phyloP scores from a whole-genome alignment of 2,113 vertebrate genomes.

The Strix aluco region DNA sequence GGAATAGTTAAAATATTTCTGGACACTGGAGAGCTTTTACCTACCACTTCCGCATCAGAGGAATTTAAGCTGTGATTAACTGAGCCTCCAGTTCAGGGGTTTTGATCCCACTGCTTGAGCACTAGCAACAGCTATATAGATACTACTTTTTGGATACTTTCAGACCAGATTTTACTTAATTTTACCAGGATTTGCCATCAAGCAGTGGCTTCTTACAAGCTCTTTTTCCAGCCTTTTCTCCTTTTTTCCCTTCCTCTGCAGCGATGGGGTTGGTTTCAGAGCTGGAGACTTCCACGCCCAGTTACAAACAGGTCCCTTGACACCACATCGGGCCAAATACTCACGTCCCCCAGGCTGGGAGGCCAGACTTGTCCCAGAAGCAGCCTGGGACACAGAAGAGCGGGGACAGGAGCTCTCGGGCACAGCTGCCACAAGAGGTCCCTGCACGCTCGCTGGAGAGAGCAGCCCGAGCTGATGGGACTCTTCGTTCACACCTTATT shows the following conservation, averaged over 20 bases:
- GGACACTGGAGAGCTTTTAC: background rate
- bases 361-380: background rate
- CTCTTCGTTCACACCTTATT: background rate
- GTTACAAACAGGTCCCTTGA: background rate
- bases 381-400: background rate
- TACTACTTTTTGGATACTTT: background rate
- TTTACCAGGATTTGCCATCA: background rate
- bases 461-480: background rate
- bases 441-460: conserved; percentile 12
- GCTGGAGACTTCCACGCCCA: background rate
- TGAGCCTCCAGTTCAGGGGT: background rate
- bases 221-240: background rate
- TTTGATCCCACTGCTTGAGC: background rate
- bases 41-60: background rate
- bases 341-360: background rate
- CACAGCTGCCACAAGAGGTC: conserved; percentile 52
- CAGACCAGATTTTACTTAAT: background rate
- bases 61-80: background rate
- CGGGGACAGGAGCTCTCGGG: background rate
- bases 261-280: background rate
- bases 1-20: conserved; percentile 17
- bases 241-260: background rate
- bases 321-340: background rate
- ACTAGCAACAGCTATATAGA: background rate
- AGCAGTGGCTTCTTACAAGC: background rate